Evolutionary conservation across 2,113 vertebrate species (phyloP).

Genomic region (Heterocephalus glaber): DNA sequence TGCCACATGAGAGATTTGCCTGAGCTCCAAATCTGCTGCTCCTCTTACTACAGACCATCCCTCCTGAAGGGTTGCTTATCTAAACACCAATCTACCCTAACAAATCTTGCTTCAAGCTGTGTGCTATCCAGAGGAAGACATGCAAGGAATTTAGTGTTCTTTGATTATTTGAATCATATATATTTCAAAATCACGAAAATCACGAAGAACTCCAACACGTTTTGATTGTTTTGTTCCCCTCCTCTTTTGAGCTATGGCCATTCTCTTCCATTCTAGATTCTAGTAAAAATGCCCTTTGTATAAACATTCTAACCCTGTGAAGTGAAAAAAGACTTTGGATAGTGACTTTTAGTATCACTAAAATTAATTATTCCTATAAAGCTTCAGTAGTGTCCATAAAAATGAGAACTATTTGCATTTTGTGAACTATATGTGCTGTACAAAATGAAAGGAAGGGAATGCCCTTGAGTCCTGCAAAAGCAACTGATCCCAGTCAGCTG

Average conservation of each 20-base stretch:
- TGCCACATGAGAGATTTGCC: not conserved
- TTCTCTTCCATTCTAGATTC: not conserved
- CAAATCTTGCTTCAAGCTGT: not conserved
- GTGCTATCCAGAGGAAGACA: not conserved
- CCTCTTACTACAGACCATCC: not conserved
- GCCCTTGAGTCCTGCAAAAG: not conserved
- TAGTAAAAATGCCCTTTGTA: not conserved
- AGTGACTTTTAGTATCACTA: not conserved
- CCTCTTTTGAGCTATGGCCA: not conserved
- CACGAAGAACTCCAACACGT: not conserved
- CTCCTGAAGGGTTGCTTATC: slow-evolving; percentile 33
- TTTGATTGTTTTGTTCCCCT: not conserved
- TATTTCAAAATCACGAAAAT: slow-evolving; percentile 47
- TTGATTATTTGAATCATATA: not conserved
- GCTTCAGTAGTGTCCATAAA: not conserved
- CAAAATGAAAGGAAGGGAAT: slow-evolving; percentile 44
- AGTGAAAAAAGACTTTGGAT: not conserved
- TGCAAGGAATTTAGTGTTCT: not conserved
- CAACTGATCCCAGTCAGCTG: not conserved
- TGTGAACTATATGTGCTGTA: not conserved
- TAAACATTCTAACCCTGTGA: not conserved
- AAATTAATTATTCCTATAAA: not conserved
- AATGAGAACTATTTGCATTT: slow-evolving; percentile 40
- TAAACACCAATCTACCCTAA: slow-evolving; percentile 29
- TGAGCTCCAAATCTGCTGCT: not conserved